These are phyloP conservation scores for Tauraco hartlaubi DNA, from an alignment of 2,797 vertebrate genomes.

Conservation along the genomic window DNA sequence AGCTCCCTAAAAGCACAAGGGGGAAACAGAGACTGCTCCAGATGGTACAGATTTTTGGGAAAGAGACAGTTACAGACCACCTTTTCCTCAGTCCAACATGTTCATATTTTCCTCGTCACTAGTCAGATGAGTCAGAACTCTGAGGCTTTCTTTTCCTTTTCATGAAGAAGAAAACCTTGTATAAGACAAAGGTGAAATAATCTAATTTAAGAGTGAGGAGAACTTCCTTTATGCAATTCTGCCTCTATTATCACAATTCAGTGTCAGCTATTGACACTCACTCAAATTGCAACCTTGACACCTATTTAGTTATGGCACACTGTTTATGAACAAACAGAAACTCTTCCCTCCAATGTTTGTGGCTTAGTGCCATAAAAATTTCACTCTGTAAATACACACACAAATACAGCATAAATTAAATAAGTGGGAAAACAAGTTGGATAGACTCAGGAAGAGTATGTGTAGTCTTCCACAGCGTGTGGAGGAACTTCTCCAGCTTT, in stretches of 20 bases:
- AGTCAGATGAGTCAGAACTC: constrained; percentile 5
- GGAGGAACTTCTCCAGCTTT: not conserved
- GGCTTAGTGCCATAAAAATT: not conserved
- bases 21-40: not conserved
- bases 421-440: not conserved
- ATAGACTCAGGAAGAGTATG: rapidly evolving
- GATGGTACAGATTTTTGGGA: not conserved
- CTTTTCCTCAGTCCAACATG: not conserved
- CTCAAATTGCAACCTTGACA: not conserved
- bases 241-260: constrained; percentile 5
- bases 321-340: constrained; percentile 1
- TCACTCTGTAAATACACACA: not conserved
- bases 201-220: constrained; percentile 31
- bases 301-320: not conserved
- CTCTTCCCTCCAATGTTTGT: not conserved
- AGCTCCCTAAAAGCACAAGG: not conserved
- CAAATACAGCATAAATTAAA: not conserved
- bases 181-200: constrained; percentile 48
- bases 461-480: not conserved
- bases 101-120: not conserved
- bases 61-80: not conserved
- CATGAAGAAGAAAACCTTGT: not conserved
- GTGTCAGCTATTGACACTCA: not conserved
- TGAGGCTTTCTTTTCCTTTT: not conserved
- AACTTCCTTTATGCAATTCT: not conserved